Base-by-base conservation (phyloP, 2,888 invertebrate species). In the Caenorhabditis auriculariae region DNA sequence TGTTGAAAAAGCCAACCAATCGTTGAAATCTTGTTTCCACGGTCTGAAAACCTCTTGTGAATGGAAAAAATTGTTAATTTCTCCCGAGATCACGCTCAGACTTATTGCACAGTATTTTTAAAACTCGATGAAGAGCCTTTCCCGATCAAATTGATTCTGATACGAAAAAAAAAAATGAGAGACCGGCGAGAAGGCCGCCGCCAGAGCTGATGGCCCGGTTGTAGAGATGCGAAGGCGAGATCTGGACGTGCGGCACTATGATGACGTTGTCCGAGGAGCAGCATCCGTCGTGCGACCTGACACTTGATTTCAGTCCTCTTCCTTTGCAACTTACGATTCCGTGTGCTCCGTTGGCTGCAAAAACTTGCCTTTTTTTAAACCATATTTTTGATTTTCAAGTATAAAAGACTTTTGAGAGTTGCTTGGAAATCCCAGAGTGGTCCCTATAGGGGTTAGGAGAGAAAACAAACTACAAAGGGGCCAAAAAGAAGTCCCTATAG, bases 191-290 rank as follows among this genome's bases (percentile, higher is more conserved):
- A 26, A 81, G 54, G 6, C 80, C 78, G 21, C 79, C 77, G 6
- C 81, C 79, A n/a, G 73, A 70, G 32, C 65, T 69, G 47, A 81
- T 77, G 6, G 81, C 81, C 28, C 81, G 59, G 53, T 81, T 81
- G 74, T 72, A 77, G 17, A 77, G 59, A 53, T 80, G 75, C 26
- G 78, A 75, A 3, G 77, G 68, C 2, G 75, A 68, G 26, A 79
- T 77, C 54, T 79, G 77, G 3, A 79, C 76, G 54, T 79, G 79
- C 4, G 79, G 80, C 15, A 79, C 79, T 24, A 79, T 79, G 48
- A 80, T 80, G 29, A 80, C 79, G 44, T 80, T 80, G 61, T 78
- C 77, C 9, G 69, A 62, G 7, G 66, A 65, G 52, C 70, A 67
- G 23, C 72, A 73, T 29, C 73, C 62, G 44, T 68, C 58, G 5